phyloP scores from a whole-genome alignment of 2,888 invertebrate species.

The Deilephila porcellus region DNA sequence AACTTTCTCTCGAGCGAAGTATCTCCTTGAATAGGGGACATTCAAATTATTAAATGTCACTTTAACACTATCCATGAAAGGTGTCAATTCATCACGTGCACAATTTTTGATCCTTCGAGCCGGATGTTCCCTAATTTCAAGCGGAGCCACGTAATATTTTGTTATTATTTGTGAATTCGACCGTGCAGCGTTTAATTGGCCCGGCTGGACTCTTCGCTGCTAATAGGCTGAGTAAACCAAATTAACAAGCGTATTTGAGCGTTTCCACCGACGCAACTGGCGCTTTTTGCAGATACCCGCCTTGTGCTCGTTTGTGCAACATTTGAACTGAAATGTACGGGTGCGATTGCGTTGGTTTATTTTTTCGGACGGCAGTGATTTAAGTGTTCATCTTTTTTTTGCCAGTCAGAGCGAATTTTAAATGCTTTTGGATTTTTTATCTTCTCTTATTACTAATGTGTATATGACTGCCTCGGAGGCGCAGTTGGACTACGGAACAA shows the following conservation, averaged over 20 bases:
- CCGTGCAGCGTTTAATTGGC: conserved; percentile 21
- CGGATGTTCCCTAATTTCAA: background rate
- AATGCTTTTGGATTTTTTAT: background rate
- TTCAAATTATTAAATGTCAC: too few species aligned
- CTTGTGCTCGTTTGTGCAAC: background rate
- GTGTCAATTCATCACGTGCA: too few species aligned
- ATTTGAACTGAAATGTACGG: background rate
- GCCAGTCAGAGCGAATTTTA: background rate
- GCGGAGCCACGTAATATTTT: background rate
- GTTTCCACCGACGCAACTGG: background rate
- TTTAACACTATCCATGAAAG: too few species aligned
- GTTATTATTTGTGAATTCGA: conserved; percentile 22
- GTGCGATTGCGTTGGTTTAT: background rate
- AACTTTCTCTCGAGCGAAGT: too few species aligned
- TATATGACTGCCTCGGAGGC: too few species aligned
- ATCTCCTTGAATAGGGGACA: too few species aligned
- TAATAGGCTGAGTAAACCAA: conserved; percentile 17
- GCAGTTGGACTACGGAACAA: too few species aligned
- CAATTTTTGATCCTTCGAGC: too few species aligned
- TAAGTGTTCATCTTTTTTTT: background rate
- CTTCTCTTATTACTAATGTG: background rate
- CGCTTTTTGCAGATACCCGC: conserved; percentile 4
- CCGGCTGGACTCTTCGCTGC: conserved; percentile 9
- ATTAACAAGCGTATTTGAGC: conserved; percentile 23
- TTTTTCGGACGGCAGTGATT: background rate